Base-by-base conservation (phyloP, 2,888 invertebrate species). In the Temnothorax rugatulus region DNA sequence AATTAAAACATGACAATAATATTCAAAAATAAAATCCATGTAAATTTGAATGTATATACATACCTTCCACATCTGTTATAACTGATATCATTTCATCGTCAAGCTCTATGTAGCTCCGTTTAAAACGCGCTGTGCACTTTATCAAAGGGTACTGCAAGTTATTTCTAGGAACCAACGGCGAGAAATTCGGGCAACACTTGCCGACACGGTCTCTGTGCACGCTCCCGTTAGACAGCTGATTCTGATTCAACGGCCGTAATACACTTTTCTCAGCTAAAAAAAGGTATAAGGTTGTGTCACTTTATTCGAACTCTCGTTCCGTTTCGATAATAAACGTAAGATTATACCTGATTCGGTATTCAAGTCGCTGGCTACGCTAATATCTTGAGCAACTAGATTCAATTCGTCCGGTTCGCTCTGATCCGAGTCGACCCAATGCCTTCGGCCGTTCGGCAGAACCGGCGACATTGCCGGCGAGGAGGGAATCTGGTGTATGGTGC, bases 81-180 rank as follows among this genome's bases (percentile, higher is more conserved):
- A 97, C 97, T 0, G 97, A 97, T 34, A 97, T 96, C 88, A 97
- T 96, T 92, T 97, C 97, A 88, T 97, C 97, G 86, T 97, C 97
- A 57, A 97, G 96, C 91, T 97, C 97, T 68, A 97, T 96, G 90
- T 96, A 97, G 88, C 96, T 96, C 84, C 97, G 95, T 69, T 96
- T 96, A 88, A 97, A 96, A 93, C 96, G 96, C 90, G 96, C 96
- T 82, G 96, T 96, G 91, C 97, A 96, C 88, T 96, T 96, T 0
- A 95, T 94, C n/a, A 89, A 91, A 74, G 95, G 95, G 90, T 94
- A 94, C 21, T 94, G 94, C 71, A 94, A 89, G 79, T 93, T 92
- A 38, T 92, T 93, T 89, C 93, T 94, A 77, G 94, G 94, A 86
- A 94, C 93, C 81, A 95, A 89, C 11, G 94, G 93, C 9, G 94